Percentiles rank a stretch among this genome's conserved stretches.
These are phyloP conservation scores for Nautilus pompilius DNA, from an alignment of 1,140 invertebrate species.

Conservation along the genomic window DNA sequence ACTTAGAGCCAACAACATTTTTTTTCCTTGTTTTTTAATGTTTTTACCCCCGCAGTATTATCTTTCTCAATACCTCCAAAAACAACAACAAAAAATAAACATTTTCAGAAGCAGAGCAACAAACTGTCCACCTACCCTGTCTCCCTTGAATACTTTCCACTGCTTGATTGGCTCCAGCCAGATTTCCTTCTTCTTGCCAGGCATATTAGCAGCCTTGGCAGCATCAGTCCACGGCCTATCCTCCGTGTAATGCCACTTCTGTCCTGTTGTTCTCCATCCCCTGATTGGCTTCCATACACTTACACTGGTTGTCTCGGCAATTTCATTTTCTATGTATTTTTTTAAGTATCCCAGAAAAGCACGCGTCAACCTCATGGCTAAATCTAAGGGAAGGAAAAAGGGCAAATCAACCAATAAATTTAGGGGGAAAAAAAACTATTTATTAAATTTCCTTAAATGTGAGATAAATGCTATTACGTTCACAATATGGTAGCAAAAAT, in stretches of 20 bases:
- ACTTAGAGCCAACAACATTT: conserved; percentile 3
- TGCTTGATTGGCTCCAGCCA: conserved; percentile 22
- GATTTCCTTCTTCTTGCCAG: background rate
- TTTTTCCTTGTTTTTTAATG: background rate
- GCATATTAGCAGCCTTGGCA: conserved; percentile 21
- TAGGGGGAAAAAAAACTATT: too few species aligned
- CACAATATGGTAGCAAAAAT: too few species aligned
- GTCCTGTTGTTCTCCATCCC: conserved; percentile 17
- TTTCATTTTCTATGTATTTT: conserved; percentile 25
- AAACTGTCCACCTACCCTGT: conserved; percentile 28
- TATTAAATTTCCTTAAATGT: too few species aligned
- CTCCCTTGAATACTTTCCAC: conserved; percentile 30
- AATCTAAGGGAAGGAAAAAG: too few species aligned
- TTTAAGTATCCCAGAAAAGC: conserved; percentile 22
- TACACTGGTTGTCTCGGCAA: conserved; percentile 17
- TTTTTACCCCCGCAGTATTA: background rate
- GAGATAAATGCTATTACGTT: too few species aligned
- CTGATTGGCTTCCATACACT: conserved; percentile 20
- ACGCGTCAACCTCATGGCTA: conserved; percentile 25
- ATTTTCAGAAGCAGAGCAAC: too few species aligned
- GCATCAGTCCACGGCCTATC: conserved; percentile 31
- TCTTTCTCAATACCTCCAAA: background rate
- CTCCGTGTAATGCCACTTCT: conserved; percentile 23
- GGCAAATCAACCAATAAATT: too few species aligned
- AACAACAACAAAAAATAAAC: background rate